Evolutionary conservation across 2,888 invertebrate genomes (phyloP).

Genomic region (Caradrina clavipalpis): DNA sequence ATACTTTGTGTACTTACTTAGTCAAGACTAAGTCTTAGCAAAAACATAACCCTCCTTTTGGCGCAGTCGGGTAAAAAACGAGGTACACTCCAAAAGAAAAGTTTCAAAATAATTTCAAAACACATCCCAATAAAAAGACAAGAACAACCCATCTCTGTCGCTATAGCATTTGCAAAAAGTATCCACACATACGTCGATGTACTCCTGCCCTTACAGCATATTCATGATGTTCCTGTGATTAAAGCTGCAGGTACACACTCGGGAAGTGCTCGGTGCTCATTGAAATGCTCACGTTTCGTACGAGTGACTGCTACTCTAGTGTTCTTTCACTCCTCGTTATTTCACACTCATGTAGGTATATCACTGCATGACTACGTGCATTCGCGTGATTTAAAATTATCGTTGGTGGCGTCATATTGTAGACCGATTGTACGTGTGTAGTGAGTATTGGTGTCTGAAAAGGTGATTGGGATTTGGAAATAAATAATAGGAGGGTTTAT

Average conservation of each 20-base stretch:
- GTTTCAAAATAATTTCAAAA: not conserved
- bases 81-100: not conserved
- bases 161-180: conserved; percentile 1
- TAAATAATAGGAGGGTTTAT: not conserved
- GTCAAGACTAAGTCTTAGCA: too few species aligned
- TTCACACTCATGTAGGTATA: conserved; percentile 44
- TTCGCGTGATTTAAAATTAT: conserved; percentile 44
- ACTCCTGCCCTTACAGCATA: conserved; percentile 7
- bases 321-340: conserved; percentile 52
- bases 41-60: too few species aligned
- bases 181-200: not conserved
- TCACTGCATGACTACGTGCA: conserved; percentile 35
- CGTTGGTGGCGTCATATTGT: conserved; percentile 35
- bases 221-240: conserved; percentile 27
- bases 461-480: conserved; percentile 15
- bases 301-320: conserved; percentile 42
- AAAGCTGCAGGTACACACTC: conserved; percentile 21
- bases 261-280: conserved; percentile 38
- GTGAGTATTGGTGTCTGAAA: conserved; percentile 5
- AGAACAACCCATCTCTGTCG: not conserved
- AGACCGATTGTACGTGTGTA: conserved; percentile 37
- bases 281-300: conserved; percentile 44
- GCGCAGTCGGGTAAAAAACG: too few species aligned
- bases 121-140: not conserved
- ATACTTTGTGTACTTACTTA: too few species aligned